Conservation (phyloP, 1,140 invertebrate species). For the Hetaerina americana region DNA sequence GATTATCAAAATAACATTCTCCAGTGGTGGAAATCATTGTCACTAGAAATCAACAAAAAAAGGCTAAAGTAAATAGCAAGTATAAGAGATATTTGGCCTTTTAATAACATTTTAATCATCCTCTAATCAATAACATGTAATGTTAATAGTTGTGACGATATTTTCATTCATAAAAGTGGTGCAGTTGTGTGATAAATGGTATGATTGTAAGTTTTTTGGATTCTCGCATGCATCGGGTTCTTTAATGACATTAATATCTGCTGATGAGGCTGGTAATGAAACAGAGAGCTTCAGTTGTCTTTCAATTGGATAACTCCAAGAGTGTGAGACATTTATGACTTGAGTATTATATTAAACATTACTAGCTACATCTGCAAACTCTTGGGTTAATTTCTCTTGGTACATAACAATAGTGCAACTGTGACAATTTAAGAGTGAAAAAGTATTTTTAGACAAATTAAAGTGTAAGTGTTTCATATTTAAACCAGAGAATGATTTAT, state of each 20-base stretch:
- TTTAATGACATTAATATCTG: neutral
- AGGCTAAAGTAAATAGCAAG: neutral
- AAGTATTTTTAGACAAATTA: neutral
- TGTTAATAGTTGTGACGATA: neutral
- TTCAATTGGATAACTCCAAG: neutral
- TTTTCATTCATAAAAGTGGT: neutral
- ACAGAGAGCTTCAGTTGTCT: neutral
- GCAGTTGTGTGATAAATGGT: neutral
- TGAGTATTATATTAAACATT: neutral
- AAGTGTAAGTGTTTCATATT: constrained; percentile 1
- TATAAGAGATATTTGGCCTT: neutral
- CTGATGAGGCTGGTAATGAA: neutral
- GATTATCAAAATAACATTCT: neutral
- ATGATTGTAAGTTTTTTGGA: neutral
- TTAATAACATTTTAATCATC: neutral
- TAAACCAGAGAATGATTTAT: neutral
- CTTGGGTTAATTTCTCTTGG: neutral
- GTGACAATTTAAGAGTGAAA: neutral
- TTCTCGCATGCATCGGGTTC: neutral
- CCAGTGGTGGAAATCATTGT: neutral
- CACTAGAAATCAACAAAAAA: neutral
- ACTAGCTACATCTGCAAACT: neutral
- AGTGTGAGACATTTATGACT: neutral
- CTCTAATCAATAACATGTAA: neutral
- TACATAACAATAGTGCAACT: neutral